phyloP scores from a whole-genome alignment of 2,113 vertebrate species.

The Hemicordylus capensis region DNA sequence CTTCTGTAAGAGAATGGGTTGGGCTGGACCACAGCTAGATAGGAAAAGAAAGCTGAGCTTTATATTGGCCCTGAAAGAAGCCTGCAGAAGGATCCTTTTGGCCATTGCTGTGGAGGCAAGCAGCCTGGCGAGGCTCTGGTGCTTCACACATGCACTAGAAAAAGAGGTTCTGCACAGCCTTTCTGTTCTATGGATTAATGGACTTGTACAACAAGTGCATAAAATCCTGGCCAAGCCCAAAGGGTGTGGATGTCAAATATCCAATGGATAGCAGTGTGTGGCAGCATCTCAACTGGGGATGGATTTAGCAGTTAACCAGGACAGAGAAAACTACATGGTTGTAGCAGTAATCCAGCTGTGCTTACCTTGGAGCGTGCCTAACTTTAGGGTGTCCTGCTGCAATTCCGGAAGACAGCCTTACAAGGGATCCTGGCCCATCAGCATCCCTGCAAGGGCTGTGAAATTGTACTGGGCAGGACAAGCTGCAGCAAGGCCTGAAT shows the following conservation, averaged over 20 bases:
- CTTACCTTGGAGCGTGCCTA: not conserved
- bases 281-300: not conserved
- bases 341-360: not conserved
- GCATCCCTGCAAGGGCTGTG: not conserved
- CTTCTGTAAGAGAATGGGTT: not conserved
- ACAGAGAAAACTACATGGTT: not conserved
- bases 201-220: not conserved
- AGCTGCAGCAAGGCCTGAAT: not conserved
- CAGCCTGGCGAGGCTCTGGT: too few relatives aligned
- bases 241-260: not conserved
- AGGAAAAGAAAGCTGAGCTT: not conserved
- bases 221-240: not conserved
- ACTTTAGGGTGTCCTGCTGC: too few relatives aligned
- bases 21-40: not conserved
- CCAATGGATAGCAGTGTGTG: not conserved
- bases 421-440: not conserved
- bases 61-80: constrained; percentile 48
- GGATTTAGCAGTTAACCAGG: not conserved
- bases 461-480: not conserved
- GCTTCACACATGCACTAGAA: not conserved
- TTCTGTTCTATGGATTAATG: not conserved
- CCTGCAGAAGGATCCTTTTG: not conserved
- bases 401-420: not conserved
- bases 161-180: not conserved
- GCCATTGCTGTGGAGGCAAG: not conserved